Evolutionary conservation across 2,797 vertebrate species (phyloP).

Genomic region (Salmo trutta): DNA sequence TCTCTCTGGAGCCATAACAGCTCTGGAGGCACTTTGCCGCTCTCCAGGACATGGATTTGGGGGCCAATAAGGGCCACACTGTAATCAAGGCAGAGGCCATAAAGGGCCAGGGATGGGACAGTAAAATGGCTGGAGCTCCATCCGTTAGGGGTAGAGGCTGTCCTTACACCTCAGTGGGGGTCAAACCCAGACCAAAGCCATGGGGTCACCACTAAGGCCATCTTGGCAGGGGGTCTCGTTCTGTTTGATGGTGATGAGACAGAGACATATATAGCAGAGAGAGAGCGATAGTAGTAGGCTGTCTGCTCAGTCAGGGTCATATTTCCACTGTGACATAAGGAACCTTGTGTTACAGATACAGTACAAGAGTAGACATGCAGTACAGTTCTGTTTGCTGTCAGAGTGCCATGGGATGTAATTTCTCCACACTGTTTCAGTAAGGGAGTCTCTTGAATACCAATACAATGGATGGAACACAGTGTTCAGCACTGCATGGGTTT

Average conservation of each 20-base stretch:
- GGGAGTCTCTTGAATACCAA: not conserved
- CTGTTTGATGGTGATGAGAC: conserved; percentile 64
- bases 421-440: conserved; percentile 1
- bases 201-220: conserved; percentile 44
- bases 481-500: not conserved
- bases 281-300: conserved; percentile 25
- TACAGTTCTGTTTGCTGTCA: conserved; percentile 3
- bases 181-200: conserved; percentile 50
- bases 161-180: conserved; percentile 62
- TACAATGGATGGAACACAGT: not conserved
- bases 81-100: conserved; percentile 74
- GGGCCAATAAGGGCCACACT: conserved; percentile 20
- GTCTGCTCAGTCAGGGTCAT: conserved; percentile 5
- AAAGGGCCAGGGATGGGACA: conserved; percentile 60
- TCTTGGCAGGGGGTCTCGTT: conserved; percentile 51
- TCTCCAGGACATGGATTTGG: conserved; percentile 24
- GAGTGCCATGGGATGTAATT: not conserved
- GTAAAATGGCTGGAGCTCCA: conserved; percentile 40
- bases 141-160: conserved; percentile 24
- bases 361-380: not conserved
- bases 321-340: conserved; percentile 1
- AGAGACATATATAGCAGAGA: conserved; percentile 32
- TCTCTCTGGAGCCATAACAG: conserved; percentile 40
- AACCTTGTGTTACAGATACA: not conserved
- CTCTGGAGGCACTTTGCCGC: conserved; percentile 34